Evolutionary conservation across 2,797 vertebrate species (phyloP).

Genomic region (Acanthurus tractus): DNA sequence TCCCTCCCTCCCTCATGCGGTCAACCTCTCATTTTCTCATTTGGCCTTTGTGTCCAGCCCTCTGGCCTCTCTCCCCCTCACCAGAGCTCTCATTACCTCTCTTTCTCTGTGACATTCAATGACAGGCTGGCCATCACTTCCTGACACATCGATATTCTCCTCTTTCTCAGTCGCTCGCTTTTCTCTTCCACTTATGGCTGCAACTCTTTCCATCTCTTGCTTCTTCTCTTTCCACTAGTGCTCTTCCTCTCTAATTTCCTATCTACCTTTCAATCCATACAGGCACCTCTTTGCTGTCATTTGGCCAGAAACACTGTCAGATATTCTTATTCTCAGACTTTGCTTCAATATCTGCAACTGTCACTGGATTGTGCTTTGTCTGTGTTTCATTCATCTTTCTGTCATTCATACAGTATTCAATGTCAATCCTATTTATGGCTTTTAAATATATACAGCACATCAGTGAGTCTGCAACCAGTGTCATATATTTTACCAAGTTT

Average conservation of each 20-base stretch:
- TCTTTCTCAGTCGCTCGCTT: constrained; percentile 6
- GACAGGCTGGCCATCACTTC: constrained; percentile 51
- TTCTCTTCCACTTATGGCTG: constrained; percentile 28
- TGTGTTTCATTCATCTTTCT: constrained; percentile 13
- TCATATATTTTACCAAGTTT: constrained; percentile 13
- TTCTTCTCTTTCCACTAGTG: constrained; percentile 21
- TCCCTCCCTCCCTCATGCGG: constrained; percentile 17
- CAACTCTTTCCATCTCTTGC: constrained; percentile 30
- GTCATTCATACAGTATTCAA: constrained; percentile 4
- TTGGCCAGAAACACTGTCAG: constrained; percentile 26
- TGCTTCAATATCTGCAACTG: neutral
- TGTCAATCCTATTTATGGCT: constrained; percentile 8
- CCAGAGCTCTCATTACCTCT: constrained; percentile 72
- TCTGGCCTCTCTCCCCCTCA: constrained; percentile 54
- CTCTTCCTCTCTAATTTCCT: constrained; percentile 49
- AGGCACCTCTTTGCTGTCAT: constrained; percentile 9
- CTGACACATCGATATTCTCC: constrained; percentile 66
- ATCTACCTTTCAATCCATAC: constrained; percentile 32
- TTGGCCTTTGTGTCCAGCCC: constrained; percentile 73
- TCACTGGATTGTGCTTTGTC: constrained; percentile 6
- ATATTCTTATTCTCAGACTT: constrained; percentile 9
- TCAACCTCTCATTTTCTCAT: constrained; percentile 74
- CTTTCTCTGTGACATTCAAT: constrained; percentile 62
- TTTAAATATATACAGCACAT: constrained; percentile 18
- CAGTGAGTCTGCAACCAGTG: neutral